Evolutionary conservation across 2,888 invertebrate genomes (phyloP).

Genomic region (Spisula solida): DNA sequence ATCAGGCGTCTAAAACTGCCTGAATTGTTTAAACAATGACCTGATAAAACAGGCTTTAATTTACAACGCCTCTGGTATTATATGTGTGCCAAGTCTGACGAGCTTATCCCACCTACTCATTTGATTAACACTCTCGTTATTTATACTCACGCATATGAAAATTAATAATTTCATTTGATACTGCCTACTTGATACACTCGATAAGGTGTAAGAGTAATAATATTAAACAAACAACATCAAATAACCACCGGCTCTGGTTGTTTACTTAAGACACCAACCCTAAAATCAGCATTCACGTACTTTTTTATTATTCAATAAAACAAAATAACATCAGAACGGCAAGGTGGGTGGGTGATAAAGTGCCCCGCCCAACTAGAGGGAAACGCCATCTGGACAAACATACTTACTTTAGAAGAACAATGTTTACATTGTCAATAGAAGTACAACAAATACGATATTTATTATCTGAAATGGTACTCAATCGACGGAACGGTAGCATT

Average conservation of each 20-base stretch:
- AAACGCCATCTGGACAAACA: background rate
- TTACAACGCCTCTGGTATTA: too few relatives aligned
- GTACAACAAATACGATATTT: background rate
- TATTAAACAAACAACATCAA: background rate
- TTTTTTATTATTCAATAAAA: background rate
- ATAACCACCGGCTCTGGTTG: too few relatives aligned
- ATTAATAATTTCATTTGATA: too few relatives aligned
- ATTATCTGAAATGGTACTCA: background rate
- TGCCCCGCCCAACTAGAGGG: background rate
- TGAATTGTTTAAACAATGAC: too few relatives aligned
- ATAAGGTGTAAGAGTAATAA: background rate
- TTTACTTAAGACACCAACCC: background rate
- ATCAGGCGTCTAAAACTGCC: too few relatives aligned
- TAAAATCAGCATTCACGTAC: background rate
- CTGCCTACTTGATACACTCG: background rate
- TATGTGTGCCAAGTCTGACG: too few relatives aligned
- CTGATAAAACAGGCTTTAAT: too few relatives aligned
- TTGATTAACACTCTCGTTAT: too few relatives aligned
- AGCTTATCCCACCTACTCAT: too few relatives aligned
- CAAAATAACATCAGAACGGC: background rate
- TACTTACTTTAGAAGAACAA: background rate
- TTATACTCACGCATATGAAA: too few relatives aligned
- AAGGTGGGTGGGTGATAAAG: background rate
- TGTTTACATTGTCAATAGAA: background rate
- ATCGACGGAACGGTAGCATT: background rate